Conservation (phyloP, 2,113 vertebrate species). For the Sula dactylatra region DNA sequence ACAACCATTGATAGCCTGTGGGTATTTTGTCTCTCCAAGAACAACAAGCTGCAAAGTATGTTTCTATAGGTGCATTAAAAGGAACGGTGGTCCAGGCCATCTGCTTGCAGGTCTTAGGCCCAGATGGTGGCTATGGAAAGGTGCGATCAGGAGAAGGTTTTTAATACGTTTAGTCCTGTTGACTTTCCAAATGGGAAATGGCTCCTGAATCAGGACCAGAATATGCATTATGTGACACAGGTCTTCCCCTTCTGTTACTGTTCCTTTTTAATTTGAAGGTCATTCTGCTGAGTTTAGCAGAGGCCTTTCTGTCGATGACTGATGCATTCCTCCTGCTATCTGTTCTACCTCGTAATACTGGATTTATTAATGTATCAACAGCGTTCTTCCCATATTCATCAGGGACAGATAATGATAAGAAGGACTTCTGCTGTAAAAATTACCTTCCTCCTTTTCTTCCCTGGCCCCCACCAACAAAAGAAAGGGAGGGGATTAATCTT, state of each 20-base stretch:
- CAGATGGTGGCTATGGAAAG: background rate
- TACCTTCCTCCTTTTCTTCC: background rate
- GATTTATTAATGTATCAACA: conserved; percentile 32
- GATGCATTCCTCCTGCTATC: background rate
- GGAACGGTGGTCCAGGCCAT: background rate
- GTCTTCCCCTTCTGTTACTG: background rate
- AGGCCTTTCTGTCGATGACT: background rate
- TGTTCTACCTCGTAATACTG: background rate
- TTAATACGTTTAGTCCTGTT: background rate
- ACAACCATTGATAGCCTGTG: background rate
- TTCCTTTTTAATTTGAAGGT: background rate
- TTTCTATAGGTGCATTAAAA: rapidly evolving
- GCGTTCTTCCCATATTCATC: background rate
- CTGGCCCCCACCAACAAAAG: background rate
- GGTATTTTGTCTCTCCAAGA: background rate
- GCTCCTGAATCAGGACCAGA: background rate
- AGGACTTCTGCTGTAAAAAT: conserved; percentile 18
- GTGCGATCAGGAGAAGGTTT: background rate
- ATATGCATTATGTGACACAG: rapidly evolving
- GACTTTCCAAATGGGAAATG: background rate
- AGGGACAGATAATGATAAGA: conserved; percentile 29
- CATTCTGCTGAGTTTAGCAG: background rate
- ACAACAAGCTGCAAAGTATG: rapidly evolving
- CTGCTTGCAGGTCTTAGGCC: background rate
- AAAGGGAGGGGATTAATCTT: background rate